These are phyloP conservation scores for Anoplolepis gracilipes DNA, from an alignment of 1,140 invertebrate genomes.

Conservation along the genomic window DNA sequence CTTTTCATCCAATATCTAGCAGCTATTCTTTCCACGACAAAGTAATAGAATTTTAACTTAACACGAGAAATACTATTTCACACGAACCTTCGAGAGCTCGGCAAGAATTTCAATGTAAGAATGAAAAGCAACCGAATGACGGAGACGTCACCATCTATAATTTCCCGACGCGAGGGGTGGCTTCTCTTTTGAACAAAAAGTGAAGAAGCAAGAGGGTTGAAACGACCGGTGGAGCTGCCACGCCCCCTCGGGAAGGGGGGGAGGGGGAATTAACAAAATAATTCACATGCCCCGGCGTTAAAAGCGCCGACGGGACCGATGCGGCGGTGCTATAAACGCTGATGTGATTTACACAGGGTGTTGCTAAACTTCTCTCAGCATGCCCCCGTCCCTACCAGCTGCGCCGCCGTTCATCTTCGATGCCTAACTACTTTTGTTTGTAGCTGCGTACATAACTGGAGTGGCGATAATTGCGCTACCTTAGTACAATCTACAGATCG, in stretches of 20 bases:
- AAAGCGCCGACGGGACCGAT: conserved; percentile 46
- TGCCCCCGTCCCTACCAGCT: neutral
- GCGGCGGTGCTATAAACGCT: conserved; percentile 40
- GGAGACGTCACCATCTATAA: neutral
- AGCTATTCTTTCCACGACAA: neutral
- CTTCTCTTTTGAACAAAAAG: neutral
- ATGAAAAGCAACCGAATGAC: neutral
- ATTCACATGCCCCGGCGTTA: conserved; percentile 68
- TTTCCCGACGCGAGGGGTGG: neutral
- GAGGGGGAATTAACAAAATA: conserved; percentile 72
- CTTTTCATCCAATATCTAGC: neutral
- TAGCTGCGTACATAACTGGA: conserved; percentile 45
- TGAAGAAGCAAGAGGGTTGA: neutral
- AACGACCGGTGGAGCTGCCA: conserved; percentile 18
- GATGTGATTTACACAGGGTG: conserved; percentile 57
- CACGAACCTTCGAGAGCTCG: neutral
- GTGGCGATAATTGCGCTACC: conserved; percentile 37
- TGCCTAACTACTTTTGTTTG: conserved; percentile 46
- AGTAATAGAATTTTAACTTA: neutral
- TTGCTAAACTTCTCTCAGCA: conserved; percentile 45
- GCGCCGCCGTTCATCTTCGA: conserved; percentile 54
- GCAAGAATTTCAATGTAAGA: conserved; percentile 14
- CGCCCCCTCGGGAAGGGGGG: too few relatives aligned
- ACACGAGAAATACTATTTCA: neutral
- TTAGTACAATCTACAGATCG: conserved; percentile 21